Evolutionary conservation across 2,113 vertebrate species (phyloP), one percentile per base, ranked within the genome.

Genomic region (Seriola quinqueradiata): DNA sequence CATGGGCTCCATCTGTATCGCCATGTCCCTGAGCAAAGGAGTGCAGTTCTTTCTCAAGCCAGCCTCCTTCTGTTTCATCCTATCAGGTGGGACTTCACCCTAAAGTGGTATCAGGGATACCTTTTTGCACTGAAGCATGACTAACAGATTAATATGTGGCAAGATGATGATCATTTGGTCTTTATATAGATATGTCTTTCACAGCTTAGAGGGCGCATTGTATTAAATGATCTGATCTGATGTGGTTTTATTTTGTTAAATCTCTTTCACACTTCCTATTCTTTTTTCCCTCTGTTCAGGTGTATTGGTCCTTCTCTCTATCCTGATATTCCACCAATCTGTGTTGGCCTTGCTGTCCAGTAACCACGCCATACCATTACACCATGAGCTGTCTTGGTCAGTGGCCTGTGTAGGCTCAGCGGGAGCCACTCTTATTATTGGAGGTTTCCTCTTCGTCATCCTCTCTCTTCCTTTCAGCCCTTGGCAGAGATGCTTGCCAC

Each of bases 331-430:
- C 93, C 96, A 97, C 84, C 96, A 96, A 77, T 96, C 97, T 0
- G 95, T 98, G 4, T 66, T 89, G 50, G 95, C 93, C 17, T 84
- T 97, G 23, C 79, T 98, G 78, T 90, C 90, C 85, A 95, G 93
- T 3, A 94, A 95, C 63, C 88, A 93, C 87, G 89, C 93, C 0
- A 81, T 96, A 50, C 94, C 95, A 0, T 92, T 97, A 50, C 87
- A 95, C 77, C 96, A 97, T 0, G 95, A 97, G 63, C 95, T 97
- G 69, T 96, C 97, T 74, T 97, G 97, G 97, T 98, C 97, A 0
- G 94, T 97, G 87, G 94, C 94, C 67, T 98, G 97, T 4, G 94
- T 95, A 1, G 93, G 95, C 61, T 94, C 94, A 0, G 96, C 97
- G 0, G 95, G 95, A 65, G 92, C 92, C 17, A 65, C 97, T 63